These are phyloP conservation scores for Cryptoleucopteryx plumbea DNA, from an alignment of 2,113 vertebrate species.

Conservation along the genomic window DNA sequence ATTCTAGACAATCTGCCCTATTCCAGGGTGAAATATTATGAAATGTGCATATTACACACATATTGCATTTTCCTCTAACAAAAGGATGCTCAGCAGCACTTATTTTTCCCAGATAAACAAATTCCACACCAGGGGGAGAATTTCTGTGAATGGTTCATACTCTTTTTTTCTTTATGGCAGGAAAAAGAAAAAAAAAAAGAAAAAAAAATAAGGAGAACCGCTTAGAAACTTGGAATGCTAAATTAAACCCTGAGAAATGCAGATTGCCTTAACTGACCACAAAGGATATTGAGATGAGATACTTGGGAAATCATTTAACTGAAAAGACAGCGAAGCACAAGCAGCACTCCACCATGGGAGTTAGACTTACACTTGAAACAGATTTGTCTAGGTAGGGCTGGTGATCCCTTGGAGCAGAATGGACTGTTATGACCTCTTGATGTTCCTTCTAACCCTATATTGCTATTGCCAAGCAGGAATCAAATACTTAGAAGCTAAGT, in stretches of 20 bases:
- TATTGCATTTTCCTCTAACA: neutral
- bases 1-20: neutral
- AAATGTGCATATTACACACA: neutral
- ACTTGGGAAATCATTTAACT: neutral
- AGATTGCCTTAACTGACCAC: neutral
- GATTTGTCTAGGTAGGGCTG: neutral
- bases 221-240: neutral
- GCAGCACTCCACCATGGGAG: neutral
- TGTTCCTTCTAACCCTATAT: neutral
- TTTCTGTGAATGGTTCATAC: neutral
- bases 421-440: neutral
- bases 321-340: neutral
- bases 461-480: neutral
- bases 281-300: neutral
- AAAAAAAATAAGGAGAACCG: neutral
- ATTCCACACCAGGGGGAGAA: neutral
- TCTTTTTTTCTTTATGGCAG: neutral
- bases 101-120: neutral
- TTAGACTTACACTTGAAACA: neutral
- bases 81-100: neutral
- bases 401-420: neutral
- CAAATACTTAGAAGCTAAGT: neutral
- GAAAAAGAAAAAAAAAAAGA: neutral
- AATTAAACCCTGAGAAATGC: neutral
- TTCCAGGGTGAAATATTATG: neutral